A percentile compares a stretch with the other conserved stretches of the same genome.
Conservation (phyloP, 2,113 vertebrate genomes). For the Triplophysa rosa region DNA sequence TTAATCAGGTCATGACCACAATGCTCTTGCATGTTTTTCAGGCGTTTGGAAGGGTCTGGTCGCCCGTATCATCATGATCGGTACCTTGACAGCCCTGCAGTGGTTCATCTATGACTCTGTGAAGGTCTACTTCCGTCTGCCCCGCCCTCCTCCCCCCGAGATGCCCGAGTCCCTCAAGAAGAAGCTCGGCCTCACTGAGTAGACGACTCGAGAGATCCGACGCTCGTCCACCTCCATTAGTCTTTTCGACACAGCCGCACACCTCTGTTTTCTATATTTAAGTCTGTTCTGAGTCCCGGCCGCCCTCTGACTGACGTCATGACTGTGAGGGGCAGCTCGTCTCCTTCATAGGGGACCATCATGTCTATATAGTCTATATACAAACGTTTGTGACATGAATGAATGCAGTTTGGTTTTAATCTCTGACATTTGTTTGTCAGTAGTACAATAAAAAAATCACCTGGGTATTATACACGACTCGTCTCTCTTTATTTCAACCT, state of each 20-base stretch:
- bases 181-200: slow-evolving; percentile 93
- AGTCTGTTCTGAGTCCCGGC: slow-evolving; percentile 36
- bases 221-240: slow-evolving; percentile 4
- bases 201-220: slow-evolving; percentile 53
- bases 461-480: slow-evolving; percentile 14
- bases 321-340: slow-evolving; percentile 20
- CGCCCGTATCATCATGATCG: slow-evolving; percentile 99
- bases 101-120: slow-evolving; percentile 99
- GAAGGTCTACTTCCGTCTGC: slow-evolving; percentile 98
- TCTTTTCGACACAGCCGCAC: neutral
- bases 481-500: neutral
- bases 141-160: slow-evolving; percentile 96
- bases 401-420: slow-evolving; percentile 51
- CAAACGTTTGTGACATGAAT: slow-evolving; percentile 32
- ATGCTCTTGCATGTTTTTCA: slow-evolving; percentile 55
- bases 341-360: slow-evolving; percentile 14
- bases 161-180: slow-evolving; percentile 99
- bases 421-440: slow-evolving; percentile 40
- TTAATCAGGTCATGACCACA: too few relatives aligned
- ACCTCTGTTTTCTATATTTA: slow-evolving; percentile 57
- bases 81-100: slow-evolving; percentile 95
- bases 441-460: slow-evolving; percentile 46
- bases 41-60: slow-evolving; percentile 98
- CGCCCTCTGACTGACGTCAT: slow-evolving; percentile 9
- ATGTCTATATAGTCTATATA: slow-evolving; percentile 25